Evolutionary conservation across 2,888 invertebrate genomes (phyloP).

Genomic region (Geotrupes spiniger): DNA sequence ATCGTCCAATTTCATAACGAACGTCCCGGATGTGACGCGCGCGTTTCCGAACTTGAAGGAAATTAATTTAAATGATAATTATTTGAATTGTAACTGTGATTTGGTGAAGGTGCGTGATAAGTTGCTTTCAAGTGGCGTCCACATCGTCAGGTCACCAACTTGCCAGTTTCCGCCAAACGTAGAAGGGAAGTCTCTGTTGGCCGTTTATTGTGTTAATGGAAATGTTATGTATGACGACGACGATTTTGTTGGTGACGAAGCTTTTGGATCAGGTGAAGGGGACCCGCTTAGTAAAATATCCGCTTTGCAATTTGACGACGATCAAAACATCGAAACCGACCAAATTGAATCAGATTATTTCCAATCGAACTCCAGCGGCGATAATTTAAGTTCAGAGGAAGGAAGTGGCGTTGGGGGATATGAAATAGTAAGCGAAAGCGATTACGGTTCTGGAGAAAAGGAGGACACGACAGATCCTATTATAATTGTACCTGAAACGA

Average conservation of each 20-base stretch:
- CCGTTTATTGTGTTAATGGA: constrained; percentile 19
- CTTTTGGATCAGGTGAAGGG: constrained; percentile 20
- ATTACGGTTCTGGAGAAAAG: constrained; percentile 34
- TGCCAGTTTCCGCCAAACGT: constrained; percentile 40
- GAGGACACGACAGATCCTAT: constrained; percentile 9
- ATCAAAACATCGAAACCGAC: constrained; percentile 23
- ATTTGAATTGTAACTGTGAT: constrained; percentile 68
- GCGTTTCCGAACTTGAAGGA: constrained; percentile 58
- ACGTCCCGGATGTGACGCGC: constrained; percentile 56
- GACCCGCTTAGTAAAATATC: neutral
- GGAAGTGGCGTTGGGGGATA: constrained; percentile 14
- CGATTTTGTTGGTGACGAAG: constrained; percentile 10
- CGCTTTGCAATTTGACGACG: constrained; percentile 14
- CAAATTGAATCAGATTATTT: constrained; percentile 8
- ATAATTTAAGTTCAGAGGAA: neutral
- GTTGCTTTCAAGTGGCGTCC: constrained; percentile 46
- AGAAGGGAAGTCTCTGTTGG: constrained; percentile 33
- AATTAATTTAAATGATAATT: constrained; percentile 66
- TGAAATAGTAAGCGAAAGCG: constrained; percentile 23
- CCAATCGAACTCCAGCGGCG: neutral
- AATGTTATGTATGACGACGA: constrained; percentile 16
- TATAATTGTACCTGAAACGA: constrained; percentile 3
- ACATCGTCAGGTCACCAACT: constrained; percentile 36
- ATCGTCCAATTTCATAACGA: constrained; percentile 61
- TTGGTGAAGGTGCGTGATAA: constrained; percentile 63